Evolutionary conservation across 2,113 vertebrate species (phyloP), one percentile per base, ranked within the genome.

Genomic region (Spea bombifrons): DNA sequence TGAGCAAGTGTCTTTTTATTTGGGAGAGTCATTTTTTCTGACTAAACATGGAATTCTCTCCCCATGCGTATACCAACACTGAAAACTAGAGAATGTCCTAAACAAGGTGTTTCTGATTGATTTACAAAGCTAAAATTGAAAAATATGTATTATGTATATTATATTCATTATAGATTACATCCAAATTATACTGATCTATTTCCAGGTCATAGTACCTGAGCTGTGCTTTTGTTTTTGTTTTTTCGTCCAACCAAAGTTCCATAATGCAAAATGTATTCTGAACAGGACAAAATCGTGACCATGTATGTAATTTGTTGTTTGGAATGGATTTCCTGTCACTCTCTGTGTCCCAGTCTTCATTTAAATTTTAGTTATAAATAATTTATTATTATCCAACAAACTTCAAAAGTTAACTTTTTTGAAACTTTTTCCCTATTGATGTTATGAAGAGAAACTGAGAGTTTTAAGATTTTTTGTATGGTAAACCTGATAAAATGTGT

Each of bases 211-310:
- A 30, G 30, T 30, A 30, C 30, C 30, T 30, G 30, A 30, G 30
- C 30, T 30, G 30, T 30, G 49, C 66, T 73, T 30, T 70, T 43
- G 67, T 49, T 80, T 2, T 66, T 80, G 43, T 53, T 53, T 73
- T 57, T 45, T 59, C 50, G 17, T 44, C 30, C 8, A 66, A 57
- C 57, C 63, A 80, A 73, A 61, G 49, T 30, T 7, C 4, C 52
- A 57, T 80, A 61, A 63, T 44, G 48, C 47, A 16, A 66, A 73
- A 73, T 80, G 8, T 80, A 80, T 80, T 80, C 70, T 49, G 48
- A 53, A 73, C 71, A 80, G 77, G 48, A 9, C 55, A 46, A 80
- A 73, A 67, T 15, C 77, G 64, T 80, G 70, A 80, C 63, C 16
- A 61, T 66, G 63, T 80, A 73, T 57, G 63, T 45, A 73, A 67